Evolutionary conservation across 2,113 vertebrate genomes (phyloP).

Genomic region (Murina feae): DNA sequence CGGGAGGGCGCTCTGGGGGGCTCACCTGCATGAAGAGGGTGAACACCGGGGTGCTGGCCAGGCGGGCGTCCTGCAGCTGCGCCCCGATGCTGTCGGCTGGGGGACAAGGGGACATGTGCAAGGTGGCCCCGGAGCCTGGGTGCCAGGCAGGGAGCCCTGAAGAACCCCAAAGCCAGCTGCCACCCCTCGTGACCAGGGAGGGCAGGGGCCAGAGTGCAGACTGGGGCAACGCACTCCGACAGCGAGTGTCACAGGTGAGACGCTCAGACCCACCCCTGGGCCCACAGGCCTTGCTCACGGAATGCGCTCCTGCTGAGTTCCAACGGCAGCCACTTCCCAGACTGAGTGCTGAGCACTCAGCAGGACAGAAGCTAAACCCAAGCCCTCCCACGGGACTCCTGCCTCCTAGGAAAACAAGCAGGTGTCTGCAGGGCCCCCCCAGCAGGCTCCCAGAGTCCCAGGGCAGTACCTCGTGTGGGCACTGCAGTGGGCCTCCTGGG

Average conservation of each 20-base stretch:
- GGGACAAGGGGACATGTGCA: neutral
- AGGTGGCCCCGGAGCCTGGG: neutral
- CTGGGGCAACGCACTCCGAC: fast-evolving
- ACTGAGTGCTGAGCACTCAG: fast-evolving
- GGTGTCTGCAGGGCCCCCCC: neutral
- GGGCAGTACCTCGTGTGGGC: slow-evolving; percentile 76
- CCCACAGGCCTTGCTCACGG: fast-evolving
- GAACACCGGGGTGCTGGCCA: slow-evolving; percentile 85
- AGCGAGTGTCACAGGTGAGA: too few relatives aligned
- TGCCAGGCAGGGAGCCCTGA: neutral
- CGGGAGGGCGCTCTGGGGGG: fast-evolving
- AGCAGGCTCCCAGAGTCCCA: neutral
- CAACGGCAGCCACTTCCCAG: fast-evolving
- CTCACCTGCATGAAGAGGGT: slow-evolving; percentile 84
- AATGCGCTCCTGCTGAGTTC: neutral
- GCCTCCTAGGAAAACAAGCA: fast-evolving
- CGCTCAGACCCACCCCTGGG: fast-evolving
- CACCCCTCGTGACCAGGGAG: fast-evolving
- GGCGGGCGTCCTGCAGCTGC: slow-evolving; percentile 42
- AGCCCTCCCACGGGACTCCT: fast-evolving
- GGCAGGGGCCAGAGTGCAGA: neutral
- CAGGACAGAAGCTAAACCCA: neutral
- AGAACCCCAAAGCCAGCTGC: neutral
- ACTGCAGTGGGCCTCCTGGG: neutral
- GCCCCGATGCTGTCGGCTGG: slow-evolving; percentile 80